Evolutionary conservation across 2,797 vertebrate genomes (phyloP).

Genomic region (Lepus townsendii): DNA sequence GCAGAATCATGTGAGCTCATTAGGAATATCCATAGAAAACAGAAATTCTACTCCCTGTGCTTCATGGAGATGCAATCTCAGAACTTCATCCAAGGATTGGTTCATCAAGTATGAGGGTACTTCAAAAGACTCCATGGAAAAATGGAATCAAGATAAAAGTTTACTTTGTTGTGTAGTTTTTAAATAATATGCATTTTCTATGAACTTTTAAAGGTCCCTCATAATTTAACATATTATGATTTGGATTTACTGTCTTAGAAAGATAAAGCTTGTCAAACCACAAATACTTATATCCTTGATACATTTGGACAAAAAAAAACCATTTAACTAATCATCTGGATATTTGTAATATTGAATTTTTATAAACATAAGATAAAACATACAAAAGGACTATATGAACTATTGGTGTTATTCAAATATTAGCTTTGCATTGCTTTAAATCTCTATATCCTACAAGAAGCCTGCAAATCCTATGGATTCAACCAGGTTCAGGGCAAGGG

Average conservation of each 20-base stretch:
- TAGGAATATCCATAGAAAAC: constrained; percentile 66
- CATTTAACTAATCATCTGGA: constrained; percentile 20
- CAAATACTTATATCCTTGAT: constrained; percentile 36
- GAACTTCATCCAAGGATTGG: constrained; percentile 46
- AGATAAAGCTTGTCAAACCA: not conserved
- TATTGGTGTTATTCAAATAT: not conserved
- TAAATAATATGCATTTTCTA: no score
- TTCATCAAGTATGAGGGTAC: not conserved
- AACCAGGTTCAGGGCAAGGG: not conserved
- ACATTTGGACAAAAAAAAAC: not conserved
- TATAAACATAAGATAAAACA: constrained; percentile 35
- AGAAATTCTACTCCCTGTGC: constrained; percentile 39
- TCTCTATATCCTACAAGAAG: not conserved
- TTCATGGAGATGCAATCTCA: constrained; percentile 45
- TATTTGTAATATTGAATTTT: constrained; percentile 27
- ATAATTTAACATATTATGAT: not conserved
- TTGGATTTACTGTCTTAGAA: not conserved
- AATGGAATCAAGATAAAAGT: no score
- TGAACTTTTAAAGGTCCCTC: no score
- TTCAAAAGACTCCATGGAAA: no score
- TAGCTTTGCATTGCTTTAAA: not conserved
- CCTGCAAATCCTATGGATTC: not conserved
- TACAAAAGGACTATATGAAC: not conserved
- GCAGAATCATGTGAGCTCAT: constrained; percentile 58
- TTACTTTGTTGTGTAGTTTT: no score